Conservation (phyloP, 2,797 vertebrate genomes). For the Eulemur albifrons region DNA sequence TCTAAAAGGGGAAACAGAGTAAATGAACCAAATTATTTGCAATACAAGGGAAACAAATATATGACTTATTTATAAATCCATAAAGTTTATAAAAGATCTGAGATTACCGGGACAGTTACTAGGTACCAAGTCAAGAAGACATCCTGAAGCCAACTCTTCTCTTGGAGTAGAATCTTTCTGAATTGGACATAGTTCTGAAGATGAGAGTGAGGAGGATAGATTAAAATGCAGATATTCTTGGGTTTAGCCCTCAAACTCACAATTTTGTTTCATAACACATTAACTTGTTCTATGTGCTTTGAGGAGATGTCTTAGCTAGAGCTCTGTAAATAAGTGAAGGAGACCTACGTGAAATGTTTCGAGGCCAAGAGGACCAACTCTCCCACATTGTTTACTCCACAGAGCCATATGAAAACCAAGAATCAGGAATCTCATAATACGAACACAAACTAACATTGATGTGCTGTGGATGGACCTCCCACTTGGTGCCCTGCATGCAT, state of each 20-base stretch:
- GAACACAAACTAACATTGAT: not conserved
- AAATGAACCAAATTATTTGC: not conserved
- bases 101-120: not conserved
- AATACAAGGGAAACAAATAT: not conserved
- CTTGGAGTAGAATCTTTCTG: not conserved
- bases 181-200: not conserved
- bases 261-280: not conserved
- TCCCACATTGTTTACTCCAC: not conserved
- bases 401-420: not conserved
- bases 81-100: not conserved
- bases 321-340: not conserved
- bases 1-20: not conserved
- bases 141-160: not conserved
- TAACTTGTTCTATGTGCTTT: not conserved
- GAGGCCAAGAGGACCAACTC: not conserved
- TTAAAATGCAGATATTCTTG: not conserved
- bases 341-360: not conserved
- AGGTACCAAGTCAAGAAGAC: not conserved
- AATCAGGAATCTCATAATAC: not conserved
- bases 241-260: not conserved
- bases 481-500: not conserved
- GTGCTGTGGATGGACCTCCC: not conserved
- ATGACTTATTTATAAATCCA: not conserved
- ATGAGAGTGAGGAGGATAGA: not conserved
- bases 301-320: not conserved